Evolutionary conservation across 92 coral and sea anemone genomes (phyloP).

Genomic region (Porites cylindrica): DNA sequence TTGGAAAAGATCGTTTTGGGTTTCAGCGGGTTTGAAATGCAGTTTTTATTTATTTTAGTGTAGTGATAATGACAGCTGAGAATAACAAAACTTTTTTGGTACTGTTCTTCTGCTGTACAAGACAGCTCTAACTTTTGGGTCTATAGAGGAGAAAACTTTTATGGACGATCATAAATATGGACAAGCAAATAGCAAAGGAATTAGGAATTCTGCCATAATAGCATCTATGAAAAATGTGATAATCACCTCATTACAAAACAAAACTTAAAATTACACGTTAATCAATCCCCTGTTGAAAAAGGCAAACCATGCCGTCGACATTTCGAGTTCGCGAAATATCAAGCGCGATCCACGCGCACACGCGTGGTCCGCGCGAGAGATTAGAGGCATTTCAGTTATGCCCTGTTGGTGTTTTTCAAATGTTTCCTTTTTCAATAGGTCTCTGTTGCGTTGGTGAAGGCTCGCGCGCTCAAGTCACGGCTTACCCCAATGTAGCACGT

Average conservation of each 20-base stretch:
- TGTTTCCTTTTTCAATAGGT: constrained; percentile 34
- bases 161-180: background rate
- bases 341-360: background rate
- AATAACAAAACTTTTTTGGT: background rate
- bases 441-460: constrained; percentile 23
- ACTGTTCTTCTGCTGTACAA: background rate
- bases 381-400: constrained; percentile 11
- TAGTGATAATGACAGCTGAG: background rate
- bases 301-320: background rate
- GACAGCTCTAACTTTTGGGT: background rate
- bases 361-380: background rate
- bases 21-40: no score
- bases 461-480: constrained; percentile 47
- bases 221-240: no score
- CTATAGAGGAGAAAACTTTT: background rate
- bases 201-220: no score
- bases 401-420: constrained; percentile 22
- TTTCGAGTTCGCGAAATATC: background rate
- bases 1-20: no score
- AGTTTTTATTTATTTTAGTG: no score
- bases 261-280: constrained; percentile 2
- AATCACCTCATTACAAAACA: no score
- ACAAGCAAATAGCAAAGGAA: no score
- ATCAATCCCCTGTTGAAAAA: constrained; percentile 11
- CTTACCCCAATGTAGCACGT: background rate